These are phyloP conservation scores for Sebastes elongatus DNA, from an alignment of 2,797 vertebrate genomes.

Conservation along the genomic window DNA sequence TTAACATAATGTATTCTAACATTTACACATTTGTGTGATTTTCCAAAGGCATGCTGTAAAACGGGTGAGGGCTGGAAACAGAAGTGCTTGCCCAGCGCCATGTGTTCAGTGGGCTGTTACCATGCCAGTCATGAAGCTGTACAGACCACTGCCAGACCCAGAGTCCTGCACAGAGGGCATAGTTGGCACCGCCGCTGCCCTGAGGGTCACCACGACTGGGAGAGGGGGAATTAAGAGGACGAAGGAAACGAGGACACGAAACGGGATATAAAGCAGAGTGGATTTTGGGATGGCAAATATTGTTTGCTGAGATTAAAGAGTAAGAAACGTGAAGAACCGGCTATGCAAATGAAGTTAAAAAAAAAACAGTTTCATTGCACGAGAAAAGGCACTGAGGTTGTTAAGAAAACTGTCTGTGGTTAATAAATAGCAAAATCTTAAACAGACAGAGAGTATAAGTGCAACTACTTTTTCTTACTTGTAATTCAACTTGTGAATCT, in stretches of 20 bases:
- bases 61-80: slow-evolving; percentile 17
- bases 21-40: background rate
- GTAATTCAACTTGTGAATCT: slow-evolving; percentile 10
- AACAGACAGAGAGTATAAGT: background rate
- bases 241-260: slow-evolving; percentile 14
- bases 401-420: background rate
- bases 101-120: slow-evolving; percentile 58
- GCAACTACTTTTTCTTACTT: background rate
- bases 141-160: slow-evolving; percentile 48
- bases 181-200: slow-evolving; percentile 54
- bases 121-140: slow-evolving; percentile 64
- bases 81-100: slow-evolving; percentile 23
- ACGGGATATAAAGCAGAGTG: background rate
- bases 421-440: background rate
- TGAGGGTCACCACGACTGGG: slow-evolving; percentile 45
- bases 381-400: background rate
- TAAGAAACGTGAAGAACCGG: background rate
- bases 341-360: background rate
- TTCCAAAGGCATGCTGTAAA: background rate
- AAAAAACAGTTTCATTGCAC: background rate
- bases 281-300: background rate
- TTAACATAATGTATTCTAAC: background rate
- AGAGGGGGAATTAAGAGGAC: slow-evolving; percentile 5
- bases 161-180: slow-evolving; percentile 60
- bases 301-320: background rate